Percentiles rank a stretch among this genome's conserved stretches.
Conservation (phyloP, 2,797 vertebrate species). For the Enteromius unitaeniatus region DNA sequence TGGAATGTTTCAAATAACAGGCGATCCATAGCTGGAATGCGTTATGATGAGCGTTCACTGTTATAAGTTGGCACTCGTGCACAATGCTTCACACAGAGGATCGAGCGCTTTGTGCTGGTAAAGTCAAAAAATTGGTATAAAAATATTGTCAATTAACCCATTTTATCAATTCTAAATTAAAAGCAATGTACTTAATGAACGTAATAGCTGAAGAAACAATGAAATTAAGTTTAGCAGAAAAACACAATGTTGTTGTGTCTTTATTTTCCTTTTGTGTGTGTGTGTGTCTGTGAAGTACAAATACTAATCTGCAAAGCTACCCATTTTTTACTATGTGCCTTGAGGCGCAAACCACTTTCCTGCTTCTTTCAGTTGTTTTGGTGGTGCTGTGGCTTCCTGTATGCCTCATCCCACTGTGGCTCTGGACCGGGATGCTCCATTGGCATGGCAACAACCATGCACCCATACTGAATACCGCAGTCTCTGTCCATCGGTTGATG, state of each 20-base stretch:
- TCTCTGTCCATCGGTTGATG: slow-evolving; percentile 61
- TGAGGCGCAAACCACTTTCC: slow-evolving; percentile 13
- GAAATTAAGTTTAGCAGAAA: neutral
- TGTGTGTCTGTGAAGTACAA: neutral
- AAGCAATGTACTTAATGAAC: too few relatives aligned
- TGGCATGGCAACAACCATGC: slow-evolving; percentile 62
- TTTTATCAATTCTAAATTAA: too few relatives aligned
- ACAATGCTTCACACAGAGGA: too few relatives aligned
- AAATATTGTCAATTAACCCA: too few relatives aligned
- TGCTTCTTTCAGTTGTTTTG: slow-evolving; percentile 35
- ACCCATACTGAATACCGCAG: slow-evolving; percentile 47
- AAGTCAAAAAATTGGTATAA: too few relatives aligned
- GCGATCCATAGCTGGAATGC: too few relatives aligned
- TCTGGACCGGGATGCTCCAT: slow-evolving; percentile 63
- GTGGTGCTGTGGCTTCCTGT: slow-evolving; percentile 64
- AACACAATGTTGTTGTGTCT: neutral
- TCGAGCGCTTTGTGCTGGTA: too few relatives aligned
- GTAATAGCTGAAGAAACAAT: neutral
- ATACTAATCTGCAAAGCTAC: neutral
- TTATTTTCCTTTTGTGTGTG: too few relatives aligned
- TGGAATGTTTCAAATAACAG: too few relatives aligned
- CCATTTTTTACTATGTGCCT: neutral
- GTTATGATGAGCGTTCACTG: too few relatives aligned
- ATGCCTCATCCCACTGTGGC: slow-evolving; percentile 55
- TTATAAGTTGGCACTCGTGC: too few relatives aligned